These are phyloP conservation scores for Venturia canescens DNA, from an alignment of 1,140 invertebrate genomes.

Conservation along the genomic window DNA sequence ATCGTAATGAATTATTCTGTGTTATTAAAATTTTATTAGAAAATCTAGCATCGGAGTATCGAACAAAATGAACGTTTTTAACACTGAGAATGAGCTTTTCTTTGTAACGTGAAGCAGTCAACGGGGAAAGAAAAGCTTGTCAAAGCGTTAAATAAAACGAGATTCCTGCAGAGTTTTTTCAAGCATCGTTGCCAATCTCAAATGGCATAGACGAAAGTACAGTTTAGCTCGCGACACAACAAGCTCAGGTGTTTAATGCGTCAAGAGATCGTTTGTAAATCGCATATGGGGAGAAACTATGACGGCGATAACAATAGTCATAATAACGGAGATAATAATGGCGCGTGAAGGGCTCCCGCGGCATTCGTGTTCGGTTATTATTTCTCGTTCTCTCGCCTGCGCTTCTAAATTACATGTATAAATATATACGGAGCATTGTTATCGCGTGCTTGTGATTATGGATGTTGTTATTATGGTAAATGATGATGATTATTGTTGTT, in stretches of 20 bases:
- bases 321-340: slow-evolving; percentile 31
- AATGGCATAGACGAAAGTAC: slow-evolving; percentile 1
- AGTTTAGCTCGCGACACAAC: background rate
- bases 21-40: too few species aligned
- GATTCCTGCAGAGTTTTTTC: too few species aligned
- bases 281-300: background rate
- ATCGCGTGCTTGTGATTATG: background rate
- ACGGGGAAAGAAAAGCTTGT: too few species aligned
- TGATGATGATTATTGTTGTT: background rate
- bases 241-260: background rate
- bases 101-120: too few species aligned
- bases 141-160: too few species aligned
- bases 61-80: too few species aligned
- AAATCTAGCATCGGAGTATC: too few species aligned
- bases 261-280: slow-evolving; percentile 3
- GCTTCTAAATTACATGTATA: slow-evolving; percentile 25
- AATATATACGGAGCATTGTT: background rate
- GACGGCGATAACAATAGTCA: slow-evolving; percentile 22
- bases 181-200: background rate
- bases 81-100: too few species aligned
- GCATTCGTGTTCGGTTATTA: slow-evolving; percentile 12
- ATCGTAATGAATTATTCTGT: too few species aligned
- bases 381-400: slow-evolving; percentile 7
- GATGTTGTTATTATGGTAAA: too few species aligned
- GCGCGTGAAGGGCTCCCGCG: slow-evolving; percentile 12